Conservation (phyloP, 2,113 vertebrate species). For the Myotis yumanensis region DNA sequence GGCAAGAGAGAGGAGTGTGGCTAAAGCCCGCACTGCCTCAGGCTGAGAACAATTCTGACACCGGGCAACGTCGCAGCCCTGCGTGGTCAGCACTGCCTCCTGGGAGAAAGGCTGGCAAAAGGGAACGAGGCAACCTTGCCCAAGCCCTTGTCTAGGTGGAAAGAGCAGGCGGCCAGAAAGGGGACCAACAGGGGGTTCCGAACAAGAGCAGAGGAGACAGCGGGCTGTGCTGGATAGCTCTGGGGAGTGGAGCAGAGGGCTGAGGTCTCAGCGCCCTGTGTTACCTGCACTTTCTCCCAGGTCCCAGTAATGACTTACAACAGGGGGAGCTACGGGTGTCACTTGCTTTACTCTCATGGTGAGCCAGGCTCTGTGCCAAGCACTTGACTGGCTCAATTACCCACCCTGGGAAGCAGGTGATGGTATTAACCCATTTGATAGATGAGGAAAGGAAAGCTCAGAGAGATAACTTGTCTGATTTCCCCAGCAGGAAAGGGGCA, state of each 20-base stretch:
- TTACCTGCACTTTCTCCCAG: neutral
- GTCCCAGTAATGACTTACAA: neutral
- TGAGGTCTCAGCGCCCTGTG: neutral
- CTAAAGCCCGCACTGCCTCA: neutral
- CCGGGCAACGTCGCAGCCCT: rapidly evolving
- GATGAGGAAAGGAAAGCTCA: neutral
- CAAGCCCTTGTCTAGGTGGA: neutral
- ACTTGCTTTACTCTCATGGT: neutral
- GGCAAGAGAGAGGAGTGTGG: no score
- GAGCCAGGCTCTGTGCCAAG: neutral
- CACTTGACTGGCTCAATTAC: neutral
- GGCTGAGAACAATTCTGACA: neutral
- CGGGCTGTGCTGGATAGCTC: neutral
- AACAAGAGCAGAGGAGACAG: neutral
- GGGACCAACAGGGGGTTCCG: neutral
- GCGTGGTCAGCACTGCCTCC: neutral
- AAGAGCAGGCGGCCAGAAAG: neutral
- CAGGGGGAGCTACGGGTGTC: neutral
- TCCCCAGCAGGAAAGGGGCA: neutral
- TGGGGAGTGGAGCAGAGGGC: neutral
- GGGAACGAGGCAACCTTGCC: neutral
- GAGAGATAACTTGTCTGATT: neutral
- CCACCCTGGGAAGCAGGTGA: neutral
- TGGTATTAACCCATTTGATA: neutral
- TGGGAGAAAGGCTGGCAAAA: neutral